Conservation (phyloP, 2,113 vertebrate species). For the Ophthalmolycus amberensis region DNA sequence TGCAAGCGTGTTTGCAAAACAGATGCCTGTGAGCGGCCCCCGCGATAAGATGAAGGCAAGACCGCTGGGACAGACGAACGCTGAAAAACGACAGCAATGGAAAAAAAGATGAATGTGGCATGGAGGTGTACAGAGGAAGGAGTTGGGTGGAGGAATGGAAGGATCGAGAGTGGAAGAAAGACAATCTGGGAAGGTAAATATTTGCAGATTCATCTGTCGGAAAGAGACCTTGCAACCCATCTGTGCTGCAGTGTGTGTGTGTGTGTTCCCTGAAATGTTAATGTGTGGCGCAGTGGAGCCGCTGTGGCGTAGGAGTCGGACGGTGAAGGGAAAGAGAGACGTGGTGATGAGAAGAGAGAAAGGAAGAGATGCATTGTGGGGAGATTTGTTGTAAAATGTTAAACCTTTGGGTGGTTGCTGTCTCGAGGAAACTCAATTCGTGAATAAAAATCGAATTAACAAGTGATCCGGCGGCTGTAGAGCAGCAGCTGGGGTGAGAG, state of each 20-base stretch:
- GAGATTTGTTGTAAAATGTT: constrained; percentile 37
- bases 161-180: constrained; percentile 62
- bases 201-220: constrained; percentile 71
- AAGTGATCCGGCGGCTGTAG: constrained; percentile 30
- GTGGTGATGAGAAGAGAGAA: constrained; percentile 26
- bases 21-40: constrained; percentile 60
- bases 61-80: constrained; percentile 52
- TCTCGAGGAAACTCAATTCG: constrained; percentile 33
- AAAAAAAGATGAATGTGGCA: constrained; percentile 18
- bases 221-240: constrained; percentile 70
- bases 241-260: constrained; percentile 59
- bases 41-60: constrained; percentile 64
- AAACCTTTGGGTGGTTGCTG: constrained; percentile 46
- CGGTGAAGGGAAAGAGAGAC: constrained; percentile 62
- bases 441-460: constrained; percentile 47
- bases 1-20: constrained; percentile 67
- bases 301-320: constrained; percentile 59
- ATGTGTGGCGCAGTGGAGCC: constrained; percentile 55
- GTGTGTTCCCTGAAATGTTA: constrained; percentile 71
- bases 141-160: constrained; percentile 51
- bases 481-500: constrained; percentile 43
- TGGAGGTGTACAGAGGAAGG: constrained; percentile 44
- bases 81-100: constrained; percentile 29
- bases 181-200: constrained; percentile 81
- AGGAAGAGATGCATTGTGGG: constrained; percentile 18